Evolutionary conservation across 1,140 invertebrate species (phyloP).

Genomic region (Melipona quadrifasciata): DNA sequence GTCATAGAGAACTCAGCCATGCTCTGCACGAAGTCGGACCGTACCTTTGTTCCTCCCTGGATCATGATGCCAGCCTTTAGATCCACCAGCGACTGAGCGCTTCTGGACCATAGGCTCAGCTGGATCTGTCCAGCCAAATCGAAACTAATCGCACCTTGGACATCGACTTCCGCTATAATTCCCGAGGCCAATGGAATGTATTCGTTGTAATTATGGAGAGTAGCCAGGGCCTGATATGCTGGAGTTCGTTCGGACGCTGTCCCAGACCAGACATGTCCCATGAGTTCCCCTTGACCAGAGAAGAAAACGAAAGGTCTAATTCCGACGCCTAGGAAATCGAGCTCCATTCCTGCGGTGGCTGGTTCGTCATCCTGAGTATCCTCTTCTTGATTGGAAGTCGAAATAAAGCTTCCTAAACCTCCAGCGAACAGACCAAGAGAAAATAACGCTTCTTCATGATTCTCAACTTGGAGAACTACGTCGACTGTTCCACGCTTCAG

Average conservation of each 20-base stretch:
- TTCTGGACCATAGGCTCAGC: constrained; percentile 93
- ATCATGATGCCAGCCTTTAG: constrained; percentile 88
- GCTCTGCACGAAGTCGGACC: constrained; percentile 86
- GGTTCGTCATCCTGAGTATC: constrained; percentile 82
- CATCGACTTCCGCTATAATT: constrained; percentile 86
- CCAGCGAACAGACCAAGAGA: constrained; percentile 90
- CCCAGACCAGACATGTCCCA: constrained; percentile 95
- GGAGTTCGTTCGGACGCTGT: constrained; percentile 91
- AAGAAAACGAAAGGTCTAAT: constrained; percentile 93
- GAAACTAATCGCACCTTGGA: constrained; percentile 89
- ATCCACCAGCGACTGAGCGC: constrained; percentile 91
- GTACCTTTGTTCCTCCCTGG: constrained; percentile 85
- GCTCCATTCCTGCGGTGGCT: constrained; percentile 92
- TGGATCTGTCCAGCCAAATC: constrained; percentile 93
- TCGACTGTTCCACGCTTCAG: constrained; percentile 90
- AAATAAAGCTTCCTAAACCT: constrained; percentile 87
- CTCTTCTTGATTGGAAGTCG: constrained; percentile 81
- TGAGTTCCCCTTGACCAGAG: constrained; percentile 90
- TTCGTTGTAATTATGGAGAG: constrained; percentile 89
- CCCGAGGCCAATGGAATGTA: constrained; percentile 88
- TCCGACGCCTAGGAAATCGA: constrained; percentile 89
- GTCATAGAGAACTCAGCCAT: constrained; percentile 87
- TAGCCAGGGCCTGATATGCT: constrained; percentile 88
- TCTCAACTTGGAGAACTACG: constrained; percentile 84
- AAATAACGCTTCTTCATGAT: constrained; percentile 82